A percentile compares a stretch with the other conserved stretches of the same genome.
Evolutionary conservation across 2,113 vertebrate genomes (phyloP).

Genomic region (Percina caprodes): DNA sequence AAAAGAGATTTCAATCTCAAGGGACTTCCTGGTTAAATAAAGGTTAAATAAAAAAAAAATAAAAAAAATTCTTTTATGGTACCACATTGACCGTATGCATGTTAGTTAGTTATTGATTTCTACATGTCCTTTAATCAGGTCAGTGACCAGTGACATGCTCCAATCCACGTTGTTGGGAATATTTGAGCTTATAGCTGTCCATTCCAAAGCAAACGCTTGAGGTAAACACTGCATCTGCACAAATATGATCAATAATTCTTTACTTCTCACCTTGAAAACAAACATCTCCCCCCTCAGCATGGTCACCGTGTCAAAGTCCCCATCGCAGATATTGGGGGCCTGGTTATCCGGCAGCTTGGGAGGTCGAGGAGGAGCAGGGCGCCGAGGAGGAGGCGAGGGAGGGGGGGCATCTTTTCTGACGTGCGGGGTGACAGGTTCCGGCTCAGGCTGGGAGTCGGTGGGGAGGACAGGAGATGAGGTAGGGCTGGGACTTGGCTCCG

Average conservation of each 20-base stretch:
- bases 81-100: not conserved
- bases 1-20: too few relatives aligned
- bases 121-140: not conserved
- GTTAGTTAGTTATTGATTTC: not conserved
- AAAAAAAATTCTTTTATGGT: too few relatives aligned
- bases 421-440: slow-evolving; percentile 63
- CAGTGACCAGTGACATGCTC: not conserved
- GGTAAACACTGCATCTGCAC: not conserved
- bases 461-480: slow-evolving; percentile 56
- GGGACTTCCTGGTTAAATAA: too few relatives aligned
- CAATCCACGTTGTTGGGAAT: not conserved
- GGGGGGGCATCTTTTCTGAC: slow-evolving; percentile 46
- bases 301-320: slow-evolving; percentile 83
- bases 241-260: not conserved
- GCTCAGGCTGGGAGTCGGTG: slow-evolving; percentile 14
- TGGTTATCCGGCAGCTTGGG: slow-evolving; percentile 84
- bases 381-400: slow-evolving; percentile 56
- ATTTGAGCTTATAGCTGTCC: not conserved
- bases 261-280: slow-evolving; percentile 82
- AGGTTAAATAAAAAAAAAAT: too few relatives aligned
- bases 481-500: slow-evolving; percentile 78
- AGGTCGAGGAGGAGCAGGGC: slow-evolving; percentile 78
- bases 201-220: not conserved
- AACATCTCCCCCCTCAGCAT: slow-evolving; percentile 86
- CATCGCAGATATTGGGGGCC: slow-evolving; percentile 81